phyloP scores from a whole-genome alignment of 2,888 invertebrate genomes.

The Drosophila helvetica region DNA sequence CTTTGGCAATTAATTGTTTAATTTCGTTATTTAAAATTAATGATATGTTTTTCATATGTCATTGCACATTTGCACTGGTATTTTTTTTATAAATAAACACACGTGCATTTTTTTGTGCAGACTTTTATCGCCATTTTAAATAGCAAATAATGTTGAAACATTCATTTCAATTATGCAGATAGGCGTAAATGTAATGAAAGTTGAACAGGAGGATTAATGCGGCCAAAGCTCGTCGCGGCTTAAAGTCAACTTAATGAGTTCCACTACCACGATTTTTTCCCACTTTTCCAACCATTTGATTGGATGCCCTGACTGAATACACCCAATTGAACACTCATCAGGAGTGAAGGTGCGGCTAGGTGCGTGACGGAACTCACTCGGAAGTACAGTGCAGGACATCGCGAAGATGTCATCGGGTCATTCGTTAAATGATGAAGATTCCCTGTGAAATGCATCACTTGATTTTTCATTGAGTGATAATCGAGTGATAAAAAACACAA shows the following conservation, averaged over 20 bases:
- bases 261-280: not conserved
- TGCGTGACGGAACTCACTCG: not conserved
- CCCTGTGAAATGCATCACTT: too few species aligned
- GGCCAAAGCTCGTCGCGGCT: constrained; percentile 51
- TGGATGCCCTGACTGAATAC: constrained; percentile 23
- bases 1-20: constrained; percentile 79
- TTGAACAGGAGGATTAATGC: constrained; percentile 75
- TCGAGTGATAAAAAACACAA: too few species aligned
- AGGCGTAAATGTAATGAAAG: constrained; percentile 78
- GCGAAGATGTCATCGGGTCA: not conserved
- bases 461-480: too few species aligned
- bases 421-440: too few species aligned
- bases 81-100: constrained; percentile 9
- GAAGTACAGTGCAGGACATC: not conserved
- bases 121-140: constrained; percentile 47
- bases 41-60: constrained; percentile 80
- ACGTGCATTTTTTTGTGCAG: not conserved
- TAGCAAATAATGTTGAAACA: constrained; percentile 67
- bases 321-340: not conserved
- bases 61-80: constrained; percentile 63
- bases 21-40: constrained; percentile 79
- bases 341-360: not conserved
- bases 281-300: constrained; percentile 51
- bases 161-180: constrained; percentile 80
- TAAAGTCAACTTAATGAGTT: constrained; percentile 75